Evolutionary conservation across 2,797 vertebrate species (phyloP).

Genomic region (Atherinosoma microstoma): DNA sequence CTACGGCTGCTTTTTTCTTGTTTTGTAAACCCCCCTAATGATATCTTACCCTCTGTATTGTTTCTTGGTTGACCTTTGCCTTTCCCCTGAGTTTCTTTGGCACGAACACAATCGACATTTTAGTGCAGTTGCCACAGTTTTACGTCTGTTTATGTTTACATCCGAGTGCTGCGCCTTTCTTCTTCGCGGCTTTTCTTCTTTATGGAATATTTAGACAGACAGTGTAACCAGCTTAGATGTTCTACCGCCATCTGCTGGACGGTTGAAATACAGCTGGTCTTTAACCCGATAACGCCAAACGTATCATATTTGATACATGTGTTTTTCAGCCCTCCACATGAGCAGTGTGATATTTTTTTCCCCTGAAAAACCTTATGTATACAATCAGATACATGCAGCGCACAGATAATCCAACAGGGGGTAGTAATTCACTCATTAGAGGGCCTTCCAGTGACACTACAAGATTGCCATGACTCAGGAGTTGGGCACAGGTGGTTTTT

Average conservation of each 20-base stretch:
- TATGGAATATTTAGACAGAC: fast-evolving
- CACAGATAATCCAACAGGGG: too few relatives aligned
- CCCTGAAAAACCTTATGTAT: too few relatives aligned
- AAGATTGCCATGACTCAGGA: background rate
- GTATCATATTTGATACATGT: too few relatives aligned
- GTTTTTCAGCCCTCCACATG: too few relatives aligned
- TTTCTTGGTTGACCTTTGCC: constrained; percentile 91
- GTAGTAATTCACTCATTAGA: background rate
- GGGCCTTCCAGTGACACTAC: background rate
- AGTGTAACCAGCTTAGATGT: fast-evolving
- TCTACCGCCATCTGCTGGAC: constrained; percentile 32
- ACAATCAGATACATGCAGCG: too few relatives aligned
- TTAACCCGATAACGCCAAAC: too few relatives aligned
- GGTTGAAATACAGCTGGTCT: too few relatives aligned
- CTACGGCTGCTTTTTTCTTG: background rate
- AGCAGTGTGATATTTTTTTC: too few relatives aligned
- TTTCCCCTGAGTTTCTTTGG: constrained; percentile 89
- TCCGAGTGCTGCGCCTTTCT: fast-evolving
- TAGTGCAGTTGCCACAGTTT: fast-evolving
- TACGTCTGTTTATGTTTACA: background rate
- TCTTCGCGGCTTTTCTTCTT: constrained; percentile 25
- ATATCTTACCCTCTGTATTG: constrained; percentile 88
- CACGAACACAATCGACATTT: constrained; percentile 92
- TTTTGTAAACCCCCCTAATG: fast-evolving
- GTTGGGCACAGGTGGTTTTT: background rate